These are phyloP conservation scores for Trochalopteron elliotii DNA, from an alignment of 2,113 vertebrate species.

Conservation along the genomic window DNA sequence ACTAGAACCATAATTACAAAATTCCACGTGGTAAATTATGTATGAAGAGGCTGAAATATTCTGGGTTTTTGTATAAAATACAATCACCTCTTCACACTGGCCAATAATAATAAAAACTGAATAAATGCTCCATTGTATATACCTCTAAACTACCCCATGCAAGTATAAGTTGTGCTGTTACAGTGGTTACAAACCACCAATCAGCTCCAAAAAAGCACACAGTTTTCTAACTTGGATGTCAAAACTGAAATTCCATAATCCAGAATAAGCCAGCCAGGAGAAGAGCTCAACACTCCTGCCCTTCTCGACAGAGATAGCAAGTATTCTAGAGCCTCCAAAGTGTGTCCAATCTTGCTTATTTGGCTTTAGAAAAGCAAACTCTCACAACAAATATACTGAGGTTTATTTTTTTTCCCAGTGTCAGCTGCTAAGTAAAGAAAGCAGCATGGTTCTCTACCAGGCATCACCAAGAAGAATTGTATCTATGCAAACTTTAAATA, in stretches of 20 bases:
- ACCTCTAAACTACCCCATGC: background rate
- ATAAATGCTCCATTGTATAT: background rate
- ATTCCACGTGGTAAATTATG: conserved; percentile 36
- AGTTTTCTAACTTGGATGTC: background rate
- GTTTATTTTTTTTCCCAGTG: background rate
- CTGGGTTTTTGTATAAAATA: conserved; percentile 11
- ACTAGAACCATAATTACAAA: conserved; percentile 36
- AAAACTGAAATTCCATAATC: background rate
- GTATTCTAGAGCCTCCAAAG: background rate
- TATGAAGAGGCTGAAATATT: background rate
- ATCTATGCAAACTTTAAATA: background rate
- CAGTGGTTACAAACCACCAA: conserved; percentile 16
- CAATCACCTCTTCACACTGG: background rate
- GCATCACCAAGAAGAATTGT: background rate
- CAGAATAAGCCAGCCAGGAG: background rate
- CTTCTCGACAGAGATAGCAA: background rate
- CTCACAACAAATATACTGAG: background rate
- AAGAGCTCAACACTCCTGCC: background rate
- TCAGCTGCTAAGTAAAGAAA: background rate
- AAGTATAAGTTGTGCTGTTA: background rate
- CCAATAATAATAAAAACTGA: conserved; percentile 44
- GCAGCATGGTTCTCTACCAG: background rate
- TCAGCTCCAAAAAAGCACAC: background rate
- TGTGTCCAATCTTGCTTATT: background rate
- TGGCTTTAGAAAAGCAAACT: background rate